Conservation (phyloP, 2,888 invertebrate genomes). For the Atethmia centrago region DNA sequence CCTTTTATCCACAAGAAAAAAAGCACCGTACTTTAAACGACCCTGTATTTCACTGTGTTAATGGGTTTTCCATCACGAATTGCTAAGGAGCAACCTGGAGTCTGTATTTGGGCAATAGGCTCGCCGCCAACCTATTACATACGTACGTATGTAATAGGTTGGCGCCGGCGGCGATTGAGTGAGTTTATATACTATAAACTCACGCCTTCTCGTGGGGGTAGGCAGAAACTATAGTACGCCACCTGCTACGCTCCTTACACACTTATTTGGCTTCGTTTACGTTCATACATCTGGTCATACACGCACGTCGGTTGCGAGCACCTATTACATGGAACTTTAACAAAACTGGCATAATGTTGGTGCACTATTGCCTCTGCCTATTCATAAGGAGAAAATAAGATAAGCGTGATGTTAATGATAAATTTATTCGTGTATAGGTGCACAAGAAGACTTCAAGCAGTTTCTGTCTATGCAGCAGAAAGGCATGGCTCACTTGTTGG, state of each 20-base stretch:
- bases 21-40: too few species aligned
- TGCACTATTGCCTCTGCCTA: neutral
- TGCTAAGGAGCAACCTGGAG: neutral
- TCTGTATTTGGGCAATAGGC: neutral
- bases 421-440: conserved; percentile 78
- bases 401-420: neutral
- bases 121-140: too few species aligned
- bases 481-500: conserved; percentile 96
- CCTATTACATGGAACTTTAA: neutral
- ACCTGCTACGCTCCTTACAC: too few species aligned
- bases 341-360: neutral
- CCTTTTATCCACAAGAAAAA: too few species aligned
- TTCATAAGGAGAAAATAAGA: neutral
- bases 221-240: too few species aligned
- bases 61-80: conserved; percentile 1
- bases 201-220: too few species aligned
- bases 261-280: too few species aligned
- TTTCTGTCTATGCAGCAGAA: conserved; percentile 96
- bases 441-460: conserved; percentile 93
- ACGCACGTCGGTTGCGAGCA: too few species aligned
- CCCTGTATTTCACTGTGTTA: neutral
- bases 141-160: too few species aligned
- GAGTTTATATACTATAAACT: too few species aligned
- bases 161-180: too few species aligned
- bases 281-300: too few species aligned